Evolutionary conservation across 2,888 invertebrate genomes (phyloP).

Genomic region (Lymantria monacha): DNA sequence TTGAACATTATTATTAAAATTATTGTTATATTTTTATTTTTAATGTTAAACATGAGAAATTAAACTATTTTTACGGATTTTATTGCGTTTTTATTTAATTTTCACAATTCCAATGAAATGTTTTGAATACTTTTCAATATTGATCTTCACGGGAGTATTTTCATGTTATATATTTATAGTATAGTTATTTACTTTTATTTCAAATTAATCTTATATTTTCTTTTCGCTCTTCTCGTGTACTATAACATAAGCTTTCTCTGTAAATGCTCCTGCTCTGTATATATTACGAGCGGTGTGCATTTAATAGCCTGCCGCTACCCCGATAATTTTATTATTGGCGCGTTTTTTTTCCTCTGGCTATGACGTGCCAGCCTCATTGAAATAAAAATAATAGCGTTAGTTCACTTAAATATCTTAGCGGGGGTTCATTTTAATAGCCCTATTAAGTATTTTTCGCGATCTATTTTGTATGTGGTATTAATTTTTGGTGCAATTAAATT

Average conservation of each 20-base stretch:
- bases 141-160: too few relatives aligned
- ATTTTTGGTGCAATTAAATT: constrained; percentile 30
- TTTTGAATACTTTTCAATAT: too few relatives aligned
- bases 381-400: constrained; percentile 62
- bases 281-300: constrained; percentile 77
- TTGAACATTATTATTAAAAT: too few relatives aligned
- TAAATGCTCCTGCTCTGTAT: constrained; percentile 54
- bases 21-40: too few relatives aligned
- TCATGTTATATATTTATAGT: too few relatives aligned
- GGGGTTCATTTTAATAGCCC: constrained; percentile 44
- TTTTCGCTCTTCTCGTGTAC: constrained; percentile 28
- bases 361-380: constrained; percentile 64
- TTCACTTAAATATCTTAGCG: constrained; percentile 50
- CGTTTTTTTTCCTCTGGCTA: constrained; percentile 58
- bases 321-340: constrained; percentile 80
- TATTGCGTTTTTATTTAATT: too few relatives aligned
- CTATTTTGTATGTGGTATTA: constrained; percentile 35
- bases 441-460: constrained; percentile 30
- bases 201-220: background rate
- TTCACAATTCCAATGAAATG: too few relatives aligned
- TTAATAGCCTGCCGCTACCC: constrained; percentile 74
- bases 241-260: constrained; percentile 26
- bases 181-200: too few relatives aligned
- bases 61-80: too few relatives aligned
- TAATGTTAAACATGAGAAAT: too few relatives aligned